Evolutionary conservation across 2,888 invertebrate genomes (phyloP).

Genomic region (Idaea dimidiata): DNA sequence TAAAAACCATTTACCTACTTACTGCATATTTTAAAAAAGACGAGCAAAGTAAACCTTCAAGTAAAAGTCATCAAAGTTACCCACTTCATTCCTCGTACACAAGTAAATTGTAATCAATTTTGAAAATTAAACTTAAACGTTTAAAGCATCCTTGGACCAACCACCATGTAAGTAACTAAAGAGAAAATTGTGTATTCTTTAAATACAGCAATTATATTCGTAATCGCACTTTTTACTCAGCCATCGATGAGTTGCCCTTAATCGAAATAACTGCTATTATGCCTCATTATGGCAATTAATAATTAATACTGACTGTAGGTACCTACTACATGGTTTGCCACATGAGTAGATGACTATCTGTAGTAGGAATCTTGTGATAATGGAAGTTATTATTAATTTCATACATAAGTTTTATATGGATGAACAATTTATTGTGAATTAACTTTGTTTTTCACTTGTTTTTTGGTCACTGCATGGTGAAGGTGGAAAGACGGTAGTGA

Average conservation of each 20-base stretch:
- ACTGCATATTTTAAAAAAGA: too few species aligned
- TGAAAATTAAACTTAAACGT: not conserved
- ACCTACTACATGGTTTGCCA: constrained; percentile 1
- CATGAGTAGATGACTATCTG: not conserved
- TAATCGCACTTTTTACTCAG: constrained; percentile 19
- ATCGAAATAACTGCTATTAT: constrained; percentile 21
- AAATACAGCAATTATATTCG: constrained; percentile 22
- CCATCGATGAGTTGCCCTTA: constrained; percentile 21
- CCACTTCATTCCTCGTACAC: too few species aligned
- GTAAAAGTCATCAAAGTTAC: too few species aligned
- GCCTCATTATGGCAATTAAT: constrained; percentile 26
- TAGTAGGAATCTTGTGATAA: not conserved
- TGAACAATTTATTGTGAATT: not conserved
- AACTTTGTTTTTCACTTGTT: not conserved
- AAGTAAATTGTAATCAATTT: not conserved
- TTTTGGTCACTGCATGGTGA: not conserved
- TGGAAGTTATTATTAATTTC: not conserved
- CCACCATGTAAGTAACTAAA: not conserved
- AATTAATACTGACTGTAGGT: constrained; percentile 19
- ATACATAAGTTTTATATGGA: not conserved
- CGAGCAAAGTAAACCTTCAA: too few species aligned
- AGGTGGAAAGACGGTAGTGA: too few species aligned
- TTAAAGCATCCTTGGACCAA: not conserved
- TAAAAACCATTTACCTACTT: too few species aligned
- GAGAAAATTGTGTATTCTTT: constrained; percentile 3